These are phyloP conservation scores for Pseudomugil tenellus DNA, from an alignment of 2,797 vertebrate genomes.

Conservation along the genomic window DNA sequence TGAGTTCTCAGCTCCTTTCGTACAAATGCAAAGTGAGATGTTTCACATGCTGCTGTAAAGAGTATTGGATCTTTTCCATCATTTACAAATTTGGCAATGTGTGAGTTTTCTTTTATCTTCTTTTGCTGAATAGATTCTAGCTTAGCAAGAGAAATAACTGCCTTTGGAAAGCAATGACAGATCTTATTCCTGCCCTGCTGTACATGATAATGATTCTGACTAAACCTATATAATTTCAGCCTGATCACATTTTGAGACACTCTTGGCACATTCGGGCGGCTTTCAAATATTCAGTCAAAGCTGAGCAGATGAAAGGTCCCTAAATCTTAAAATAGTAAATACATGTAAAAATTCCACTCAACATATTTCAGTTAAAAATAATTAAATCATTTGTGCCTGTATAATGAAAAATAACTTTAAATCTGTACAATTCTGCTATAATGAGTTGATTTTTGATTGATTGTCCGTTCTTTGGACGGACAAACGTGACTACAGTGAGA, in stretches of 20 bases:
- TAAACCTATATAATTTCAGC: not conserved
- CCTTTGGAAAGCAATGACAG: not conserved
- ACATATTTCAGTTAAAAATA: not conserved
- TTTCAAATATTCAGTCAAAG: not conserved
- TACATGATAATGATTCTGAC: not conserved
- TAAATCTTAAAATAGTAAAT: not conserved
- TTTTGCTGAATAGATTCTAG: not conserved
- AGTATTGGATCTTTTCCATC: conserved; percentile 2
- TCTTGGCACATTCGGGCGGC: not conserved
- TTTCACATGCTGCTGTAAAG: not conserved
- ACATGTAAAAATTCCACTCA: not conserved
- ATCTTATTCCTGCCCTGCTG: not conserved
- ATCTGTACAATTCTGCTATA: not conserved
- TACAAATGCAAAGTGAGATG: conserved; percentile 14
- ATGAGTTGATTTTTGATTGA: too few species aligned
- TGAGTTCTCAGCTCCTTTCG: not conserved
- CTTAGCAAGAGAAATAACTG: not conserved
- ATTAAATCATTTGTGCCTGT: not conserved
- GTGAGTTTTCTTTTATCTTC: not conserved
- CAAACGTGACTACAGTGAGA: conserved; percentile 25
- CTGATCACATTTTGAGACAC: conserved; percentile 1
- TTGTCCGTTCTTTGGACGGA: too few species aligned
- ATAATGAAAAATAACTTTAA: not conserved
- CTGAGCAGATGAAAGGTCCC: not conserved
- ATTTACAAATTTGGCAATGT: conserved; percentile 4